These are phyloP conservation scores for Cylas formicarius DNA, from an alignment of 1,140 invertebrate species.

Conservation along the genomic window DNA sequence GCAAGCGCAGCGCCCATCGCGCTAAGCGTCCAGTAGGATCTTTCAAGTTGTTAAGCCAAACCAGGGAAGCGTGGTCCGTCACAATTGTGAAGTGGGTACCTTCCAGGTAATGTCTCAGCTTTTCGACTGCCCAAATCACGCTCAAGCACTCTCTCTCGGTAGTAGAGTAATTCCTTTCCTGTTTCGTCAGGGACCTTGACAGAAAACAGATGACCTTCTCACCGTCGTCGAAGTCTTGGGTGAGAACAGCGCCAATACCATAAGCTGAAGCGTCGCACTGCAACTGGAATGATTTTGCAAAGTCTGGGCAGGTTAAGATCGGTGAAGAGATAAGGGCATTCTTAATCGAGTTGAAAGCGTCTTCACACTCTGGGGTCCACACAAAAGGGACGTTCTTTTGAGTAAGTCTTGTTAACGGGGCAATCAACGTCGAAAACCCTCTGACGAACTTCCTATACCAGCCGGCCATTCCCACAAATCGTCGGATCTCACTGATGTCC, in stretches of 20 bases:
- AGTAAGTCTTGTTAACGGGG: slow-evolving; percentile 28
- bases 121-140: slow-evolving; percentile 37
- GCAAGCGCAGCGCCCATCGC: slow-evolving; percentile 1
- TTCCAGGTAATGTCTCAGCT: slow-evolving; percentile 37
- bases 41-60: slow-evolving; percentile 35
- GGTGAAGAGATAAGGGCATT: slow-evolving; percentile 27
- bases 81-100: slow-evolving; percentile 38
- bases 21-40: slow-evolving; percentile 22
- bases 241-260: slow-evolving; percentile 25
- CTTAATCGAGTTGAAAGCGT: slow-evolving; percentile 23
- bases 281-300: slow-evolving; percentile 25
- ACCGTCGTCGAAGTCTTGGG: slow-evolving; percentile 18
- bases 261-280: slow-evolving; percentile 20
- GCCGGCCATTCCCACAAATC: slow-evolving; percentile 43
- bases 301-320: slow-evolving; percentile 35
- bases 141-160: slow-evolving; percentile 43
- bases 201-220: slow-evolving; percentile 44
- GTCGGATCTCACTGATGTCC: slow-evolving; percentile 13
- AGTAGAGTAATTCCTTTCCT: slow-evolving; percentile 38
- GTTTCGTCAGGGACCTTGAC: slow-evolving; percentile 30
- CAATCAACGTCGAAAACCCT: slow-evolving; percentile 39
- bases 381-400: slow-evolving; percentile 12
- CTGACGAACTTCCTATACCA: slow-evolving; percentile 43
- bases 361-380: slow-evolving; percentile 16
- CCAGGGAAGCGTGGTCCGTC: slow-evolving; percentile 43